Evolutionary conservation across 2,113 vertebrate species (phyloP).

Genomic region (Daboia siamensis): DNA sequence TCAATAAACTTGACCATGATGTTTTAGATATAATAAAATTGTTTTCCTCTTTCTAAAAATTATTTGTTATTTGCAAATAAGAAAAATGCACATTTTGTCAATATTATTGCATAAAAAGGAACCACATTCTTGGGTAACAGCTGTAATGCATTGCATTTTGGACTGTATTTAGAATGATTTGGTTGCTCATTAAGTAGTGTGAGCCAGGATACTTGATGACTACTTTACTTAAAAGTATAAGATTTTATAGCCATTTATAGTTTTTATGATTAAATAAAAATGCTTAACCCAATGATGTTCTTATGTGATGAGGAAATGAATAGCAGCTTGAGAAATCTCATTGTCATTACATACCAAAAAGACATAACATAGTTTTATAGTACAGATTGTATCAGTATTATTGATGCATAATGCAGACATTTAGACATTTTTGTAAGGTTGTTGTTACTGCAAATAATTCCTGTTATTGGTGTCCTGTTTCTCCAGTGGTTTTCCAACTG

Average conservation of each 20-base stretch:
- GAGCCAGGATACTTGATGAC: constrained; percentile 43
- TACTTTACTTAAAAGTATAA: constrained; percentile 42
- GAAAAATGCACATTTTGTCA: constrained; percentile 21
- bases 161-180: constrained; percentile 52
- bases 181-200: constrained; percentile 29
- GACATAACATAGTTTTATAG: constrained; percentile 19
- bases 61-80: constrained; percentile 35
- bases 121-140: constrained; percentile 39
- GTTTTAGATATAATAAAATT: constrained; percentile 9
- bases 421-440: not conserved
- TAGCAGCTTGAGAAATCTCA: constrained; percentile 28
- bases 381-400: constrained; percentile 13
- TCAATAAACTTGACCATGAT: constrained; percentile 13
- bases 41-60: constrained; percentile 12
- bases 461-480: not conserved
- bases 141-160: constrained; percentile 53
- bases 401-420: constrained; percentile 38
- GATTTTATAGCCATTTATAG: constrained; percentile 43
- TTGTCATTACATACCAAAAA: not conserved
- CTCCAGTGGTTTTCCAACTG: not conserved
- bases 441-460: constrained; percentile 1
- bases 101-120: constrained; percentile 51
- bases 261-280: not conserved
- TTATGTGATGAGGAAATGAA: constrained; percentile 38
- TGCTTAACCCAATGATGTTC: constrained; percentile 19